Evolutionary conservation across 1,140 invertebrate species (phyloP).

Genomic region (Saxidomus purpurata): DNA sequence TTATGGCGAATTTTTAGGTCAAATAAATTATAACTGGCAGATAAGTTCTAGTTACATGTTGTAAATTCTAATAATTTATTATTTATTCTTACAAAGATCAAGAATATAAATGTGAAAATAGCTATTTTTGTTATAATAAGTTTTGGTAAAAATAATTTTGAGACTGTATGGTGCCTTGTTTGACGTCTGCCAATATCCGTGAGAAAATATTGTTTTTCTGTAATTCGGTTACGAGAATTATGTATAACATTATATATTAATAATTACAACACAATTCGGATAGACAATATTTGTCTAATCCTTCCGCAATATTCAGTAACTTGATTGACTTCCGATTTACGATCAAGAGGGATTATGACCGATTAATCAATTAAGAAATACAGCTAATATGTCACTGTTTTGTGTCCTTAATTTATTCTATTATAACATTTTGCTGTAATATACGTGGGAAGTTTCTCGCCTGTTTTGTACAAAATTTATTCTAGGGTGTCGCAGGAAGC

Average conservation of each 20-base stretch:
- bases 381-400: background rate
- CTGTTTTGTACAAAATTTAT: slow-evolving; percentile 1
- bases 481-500: background rate
- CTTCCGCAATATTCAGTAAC: slow-evolving; percentile 13
- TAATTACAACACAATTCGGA: slow-evolving; percentile 36
- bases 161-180: no score
- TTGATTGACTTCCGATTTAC: slow-evolving; percentile 57
- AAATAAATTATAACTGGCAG: no score
- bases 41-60: no score
- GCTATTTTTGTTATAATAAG: no score
- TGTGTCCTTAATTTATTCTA: background rate
- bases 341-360: slow-evolving; percentile 30
- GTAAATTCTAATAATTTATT: no score
- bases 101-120: no score
- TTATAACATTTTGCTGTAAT: no score
- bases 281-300: slow-evolving; percentile 34
- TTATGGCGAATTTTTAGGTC: no score
- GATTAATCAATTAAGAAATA: slow-evolving; percentile 31
- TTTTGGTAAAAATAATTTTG: no score
- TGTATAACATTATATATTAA: slow-evolving; percentile 4
- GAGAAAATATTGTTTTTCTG: slow-evolving; percentile 23
- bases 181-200: background rate
- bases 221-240: slow-evolving; percentile 14
- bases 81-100: no score
- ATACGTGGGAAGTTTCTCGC: slow-evolving; percentile 14